phyloP scores from a whole-genome alignment of 1,140 invertebrate genomes.

The Cyphomyrmex costatus region DNA sequence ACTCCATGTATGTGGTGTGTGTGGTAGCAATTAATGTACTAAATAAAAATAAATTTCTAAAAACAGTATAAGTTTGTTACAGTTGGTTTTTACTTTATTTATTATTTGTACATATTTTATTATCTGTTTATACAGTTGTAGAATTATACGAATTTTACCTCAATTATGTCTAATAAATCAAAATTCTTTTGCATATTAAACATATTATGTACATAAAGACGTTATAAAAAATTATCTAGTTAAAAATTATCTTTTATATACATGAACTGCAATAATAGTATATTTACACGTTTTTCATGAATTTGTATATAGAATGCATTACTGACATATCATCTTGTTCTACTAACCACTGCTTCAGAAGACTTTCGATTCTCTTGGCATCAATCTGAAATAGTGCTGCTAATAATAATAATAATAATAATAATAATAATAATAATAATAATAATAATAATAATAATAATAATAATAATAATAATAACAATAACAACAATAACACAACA shows the following conservation, averaged over 20 bases:
- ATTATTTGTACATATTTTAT: slow-evolving; percentile 1
- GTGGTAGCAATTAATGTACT: neutral
- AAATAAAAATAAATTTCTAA: neutral
- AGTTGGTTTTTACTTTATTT: neutral
- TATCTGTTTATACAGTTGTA: neutral
- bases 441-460: slow-evolving; percentile 35
- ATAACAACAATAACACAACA: too few species aligned
- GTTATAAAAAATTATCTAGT: neutral
- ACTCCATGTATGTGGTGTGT: too few species aligned
- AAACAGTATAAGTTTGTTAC: neutral
- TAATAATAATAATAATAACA: too few species aligned
- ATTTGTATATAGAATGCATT: slow-evolving; percentile 68
- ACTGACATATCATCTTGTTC: slow-evolving; percentile 75
- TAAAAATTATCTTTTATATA: neutral
- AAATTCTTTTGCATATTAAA: neutral
- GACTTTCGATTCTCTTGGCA: slow-evolving; percentile 66
- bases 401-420: slow-evolving; percentile 33
- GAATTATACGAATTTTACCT: neutral
- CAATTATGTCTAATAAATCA: neutral
- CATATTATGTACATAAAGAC: slow-evolving; percentile 13
- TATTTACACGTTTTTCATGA: slow-evolving; percentile 41
- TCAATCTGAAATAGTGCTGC: slow-evolving; percentile 67
- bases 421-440: too few species aligned
- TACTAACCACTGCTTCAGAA: slow-evolving; percentile 74
- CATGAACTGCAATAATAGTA: neutral